phyloP scores from a whole-genome alignment of 2,113 vertebrate species.

The Hirundichthys speculiger region DNA sequence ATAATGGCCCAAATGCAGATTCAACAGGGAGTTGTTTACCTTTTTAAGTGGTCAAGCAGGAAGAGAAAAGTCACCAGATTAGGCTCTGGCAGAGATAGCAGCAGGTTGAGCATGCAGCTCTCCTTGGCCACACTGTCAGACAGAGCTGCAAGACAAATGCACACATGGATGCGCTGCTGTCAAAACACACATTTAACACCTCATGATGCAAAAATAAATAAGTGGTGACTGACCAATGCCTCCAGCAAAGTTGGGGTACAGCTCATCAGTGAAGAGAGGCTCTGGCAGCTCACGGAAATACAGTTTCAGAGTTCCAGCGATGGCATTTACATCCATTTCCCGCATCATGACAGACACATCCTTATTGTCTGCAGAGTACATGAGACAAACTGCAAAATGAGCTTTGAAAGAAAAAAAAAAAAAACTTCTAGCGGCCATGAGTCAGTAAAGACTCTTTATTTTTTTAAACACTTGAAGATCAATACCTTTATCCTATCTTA shows the following conservation, averaged over 20 bases:
- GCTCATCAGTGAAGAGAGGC: conserved; percentile 94
- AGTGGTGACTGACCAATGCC: conserved; percentile 87
- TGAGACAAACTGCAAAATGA: conserved; percentile 17
- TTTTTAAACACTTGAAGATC: no score
- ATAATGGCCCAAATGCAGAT: no score
- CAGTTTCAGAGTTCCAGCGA: conserved; percentile 94
- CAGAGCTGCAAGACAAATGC: conserved; percentile 79
- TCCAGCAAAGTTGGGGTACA: conserved; percentile 96
- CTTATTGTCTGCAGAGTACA: conserved; percentile 87
- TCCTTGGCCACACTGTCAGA: conserved; percentile 97
- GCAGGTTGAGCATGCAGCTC: conserved; percentile 96
- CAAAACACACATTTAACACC: background rate
- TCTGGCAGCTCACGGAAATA: conserved; percentile 97
- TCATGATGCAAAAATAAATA: background rate
- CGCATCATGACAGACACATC: conserved; percentile 97
- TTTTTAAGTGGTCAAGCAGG: conserved; percentile 95
- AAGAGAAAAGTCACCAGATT: conserved; percentile 97
- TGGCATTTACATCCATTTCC: conserved; percentile 98
- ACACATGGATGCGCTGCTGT: background rate
- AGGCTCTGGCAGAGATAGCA: conserved; percentile 94
- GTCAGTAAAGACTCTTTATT: background rate
- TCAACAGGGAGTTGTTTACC: conserved; percentile 77
- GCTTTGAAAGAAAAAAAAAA: no score
- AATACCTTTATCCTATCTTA: no score
- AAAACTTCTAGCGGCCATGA: background rate